Percentiles rank a stretch among this genome's conserved stretches.
phyloP scores from a whole-genome alignment of 2,113 vertebrate genomes.

The Salminus brasiliensis region DNA sequence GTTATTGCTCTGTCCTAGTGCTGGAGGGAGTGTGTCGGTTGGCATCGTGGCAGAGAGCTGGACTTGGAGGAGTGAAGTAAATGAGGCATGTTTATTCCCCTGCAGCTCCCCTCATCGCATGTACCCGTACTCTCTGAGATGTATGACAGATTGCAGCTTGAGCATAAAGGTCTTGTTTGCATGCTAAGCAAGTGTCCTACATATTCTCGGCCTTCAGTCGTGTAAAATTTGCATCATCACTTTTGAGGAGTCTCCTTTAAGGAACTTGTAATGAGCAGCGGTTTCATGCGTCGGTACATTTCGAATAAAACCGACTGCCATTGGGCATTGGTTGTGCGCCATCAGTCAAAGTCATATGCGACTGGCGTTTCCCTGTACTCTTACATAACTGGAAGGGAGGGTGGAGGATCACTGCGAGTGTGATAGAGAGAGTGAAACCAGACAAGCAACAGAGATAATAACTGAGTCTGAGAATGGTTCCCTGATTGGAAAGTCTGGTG shows the following conservation, averaged over 20 bases:
- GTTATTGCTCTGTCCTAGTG: constrained; percentile 11
- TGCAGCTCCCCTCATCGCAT: constrained; percentile 22
- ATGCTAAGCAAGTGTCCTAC: too few relatives aligned
- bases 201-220: too few relatives aligned
- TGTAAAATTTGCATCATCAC: too few relatives aligned
- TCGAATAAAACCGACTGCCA: neutral
- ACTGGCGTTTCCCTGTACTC: constrained; percentile 9
- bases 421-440: neutral
- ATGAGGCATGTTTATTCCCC: constrained; percentile 31
- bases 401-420: constrained; percentile 9
- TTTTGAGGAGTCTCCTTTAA: neutral
- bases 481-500: neutral
- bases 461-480: neutral
- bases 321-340: constrained; percentile 1
- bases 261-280: neutral
- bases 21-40: neutral
- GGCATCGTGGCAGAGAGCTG: neutral
- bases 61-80: neutral
- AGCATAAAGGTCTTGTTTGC: neutral
- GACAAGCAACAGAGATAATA: neutral
- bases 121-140: neutral
- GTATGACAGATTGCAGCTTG: neutral
- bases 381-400: constrained; percentile 38
- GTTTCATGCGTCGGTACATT: neutral
- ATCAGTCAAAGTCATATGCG: constrained; percentile 28